These are phyloP conservation scores for Pteromalus puparum DNA, from an alignment of 1,140 invertebrate genomes.

Conservation along the genomic window DNA sequence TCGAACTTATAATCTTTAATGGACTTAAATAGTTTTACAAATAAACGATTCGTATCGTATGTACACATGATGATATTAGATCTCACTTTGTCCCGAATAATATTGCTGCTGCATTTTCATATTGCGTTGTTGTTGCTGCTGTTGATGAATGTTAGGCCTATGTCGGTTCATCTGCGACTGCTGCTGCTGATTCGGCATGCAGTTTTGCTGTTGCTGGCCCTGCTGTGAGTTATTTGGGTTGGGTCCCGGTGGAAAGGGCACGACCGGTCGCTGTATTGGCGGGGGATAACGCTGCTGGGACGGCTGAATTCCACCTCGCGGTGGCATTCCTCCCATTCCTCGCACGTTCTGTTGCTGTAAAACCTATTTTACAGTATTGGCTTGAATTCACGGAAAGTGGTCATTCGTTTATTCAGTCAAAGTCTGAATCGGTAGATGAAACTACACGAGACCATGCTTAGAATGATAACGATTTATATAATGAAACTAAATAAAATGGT, in stretches of 20 bases:
- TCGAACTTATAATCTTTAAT: conserved; percentile 31
- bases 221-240: conserved; percentile 73
- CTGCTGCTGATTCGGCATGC: conserved; percentile 66
- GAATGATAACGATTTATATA: conserved; percentile 27
- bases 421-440: conserved; percentile 20
- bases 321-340: conserved; percentile 74
- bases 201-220: conserved; percentile 70
- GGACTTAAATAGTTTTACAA: conserved; percentile 49
- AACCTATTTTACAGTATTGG: conserved; percentile 57
- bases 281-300: conserved; percentile 74
- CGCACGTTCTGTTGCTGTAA: conserved; percentile 73
- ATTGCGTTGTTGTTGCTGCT: conserved; percentile 70
- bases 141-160: conserved; percentile 73
- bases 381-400: background rate
- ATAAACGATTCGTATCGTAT: conserved; percentile 55
- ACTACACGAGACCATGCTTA: conserved; percentile 15
- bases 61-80: conserved; percentile 52
- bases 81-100: conserved; percentile 72
- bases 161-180: conserved; percentile 71
- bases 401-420: background rate
- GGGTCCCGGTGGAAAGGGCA: conserved; percentile 71
- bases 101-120: conserved; percentile 75
- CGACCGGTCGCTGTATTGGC: conserved; percentile 74
- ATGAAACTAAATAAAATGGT: conserved; percentile 62
- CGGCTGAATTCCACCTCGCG: conserved; percentile 70